Conservation (phyloP, 2,888 invertebrate species). For the Apotomis betuletana region DNA sequence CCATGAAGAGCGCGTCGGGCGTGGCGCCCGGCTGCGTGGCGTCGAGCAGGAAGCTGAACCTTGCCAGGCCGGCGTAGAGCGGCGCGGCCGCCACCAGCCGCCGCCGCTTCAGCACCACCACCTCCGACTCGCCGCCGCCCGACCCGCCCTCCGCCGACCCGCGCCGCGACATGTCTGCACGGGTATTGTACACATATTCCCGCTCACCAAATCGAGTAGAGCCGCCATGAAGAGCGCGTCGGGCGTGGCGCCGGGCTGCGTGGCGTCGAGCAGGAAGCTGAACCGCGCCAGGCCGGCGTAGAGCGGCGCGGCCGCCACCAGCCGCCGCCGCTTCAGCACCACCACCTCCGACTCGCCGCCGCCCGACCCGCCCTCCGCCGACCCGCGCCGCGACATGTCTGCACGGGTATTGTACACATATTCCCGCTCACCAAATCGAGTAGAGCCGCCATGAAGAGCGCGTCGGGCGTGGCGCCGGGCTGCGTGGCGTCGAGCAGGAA, state of each 20-base stretch:
- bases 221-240: constrained; percentile 98
- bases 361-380: constrained; percentile 90
- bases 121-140: constrained; percentile 90
- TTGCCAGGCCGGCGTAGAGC: constrained; percentile 93
- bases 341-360: constrained; percentile 92
- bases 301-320: constrained; percentile 90
- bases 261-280: constrained; percentile 96
- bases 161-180: constrained; percentile 84
- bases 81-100: constrained; percentile 90
- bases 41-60: constrained; percentile 96
- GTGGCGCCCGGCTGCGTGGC: constrained; percentile 98
- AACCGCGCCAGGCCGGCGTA: constrained; percentile 95
- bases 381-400: constrained; percentile 88
- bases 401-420: not conserved
- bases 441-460: constrained; percentile 96
- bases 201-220: constrained; percentile 92
- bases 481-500: constrained; percentile 97
- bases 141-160: constrained; percentile 92
- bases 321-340: constrained; percentile 92
- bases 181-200: too few species aligned
- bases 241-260: constrained; percentile 97
- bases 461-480: constrained; percentile 98
- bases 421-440: constrained; percentile 90
- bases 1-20: constrained; percentile 97
- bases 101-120: constrained; percentile 93